phyloP scores from a whole-genome alignment of 1,140 invertebrate genomes.

The Drosophila simulans region DNA sequence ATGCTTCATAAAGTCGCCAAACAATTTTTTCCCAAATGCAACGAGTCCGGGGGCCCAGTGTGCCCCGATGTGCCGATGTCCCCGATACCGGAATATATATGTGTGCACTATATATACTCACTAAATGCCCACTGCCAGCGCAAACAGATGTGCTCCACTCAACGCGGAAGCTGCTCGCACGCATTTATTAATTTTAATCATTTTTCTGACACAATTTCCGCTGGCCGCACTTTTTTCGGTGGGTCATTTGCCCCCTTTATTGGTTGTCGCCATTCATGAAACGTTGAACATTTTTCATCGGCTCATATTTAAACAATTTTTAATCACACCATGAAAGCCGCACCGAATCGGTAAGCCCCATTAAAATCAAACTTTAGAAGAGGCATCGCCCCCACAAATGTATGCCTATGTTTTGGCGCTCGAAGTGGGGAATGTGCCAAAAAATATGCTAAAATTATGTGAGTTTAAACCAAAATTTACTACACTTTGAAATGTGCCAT shows the following conservation, averaged over 20 bases:
- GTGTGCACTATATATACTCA: conserved; percentile 32
- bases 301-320: conserved; percentile 77
- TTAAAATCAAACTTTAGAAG: conserved; percentile 43
- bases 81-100: conserved; percentile 19
- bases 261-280: conserved; percentile 44
- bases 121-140: conserved; percentile 67
- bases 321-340: conserved; percentile 70
- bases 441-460: conserved; percentile 61
- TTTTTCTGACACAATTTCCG: conserved; percentile 59
- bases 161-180: conserved; percentile 43
- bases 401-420: conserved; percentile 33
- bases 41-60: conserved; percentile 2
- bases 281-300: conserved; percentile 46
- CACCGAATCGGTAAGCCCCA: conserved; percentile 38
- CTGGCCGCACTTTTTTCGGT: conserved; percentile 14
- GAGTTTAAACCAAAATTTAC: conserved; percentile 79
- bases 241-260: not conserved
- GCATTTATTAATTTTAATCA: conserved; percentile 81
- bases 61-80: not conserved
- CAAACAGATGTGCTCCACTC: conserved; percentile 43
- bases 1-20: conserved; percentile 75
- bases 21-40: conserved; percentile 49
- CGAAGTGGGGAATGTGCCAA: conserved; percentile 22
- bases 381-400: conserved; percentile 1
- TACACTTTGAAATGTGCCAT: conserved; percentile 78